phyloP scores from a whole-genome alignment of 2,797 vertebrate species.

The Lacerta agilis region DNA sequence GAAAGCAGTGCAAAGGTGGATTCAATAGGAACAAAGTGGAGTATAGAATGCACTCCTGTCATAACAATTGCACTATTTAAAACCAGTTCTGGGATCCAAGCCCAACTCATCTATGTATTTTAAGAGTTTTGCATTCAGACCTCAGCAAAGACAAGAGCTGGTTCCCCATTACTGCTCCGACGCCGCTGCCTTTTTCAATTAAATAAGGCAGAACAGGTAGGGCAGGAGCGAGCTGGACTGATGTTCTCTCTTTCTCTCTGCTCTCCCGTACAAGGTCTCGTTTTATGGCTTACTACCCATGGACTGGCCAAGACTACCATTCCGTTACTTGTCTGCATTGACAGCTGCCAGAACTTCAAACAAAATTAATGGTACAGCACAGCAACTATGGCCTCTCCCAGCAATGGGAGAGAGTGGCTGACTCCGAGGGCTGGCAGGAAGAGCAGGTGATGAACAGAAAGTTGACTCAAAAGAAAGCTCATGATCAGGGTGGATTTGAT shows the following conservation, averaged over 20 bases:
- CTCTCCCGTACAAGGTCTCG: neutral
- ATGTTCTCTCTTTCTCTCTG: neutral
- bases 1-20: neutral
- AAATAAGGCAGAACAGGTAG: neutral
- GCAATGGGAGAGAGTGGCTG: neutral
- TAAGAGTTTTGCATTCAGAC: conserved; percentile 3
- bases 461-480: neutral
- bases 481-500: neutral
- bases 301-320: neutral
- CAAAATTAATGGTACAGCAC: neutral
- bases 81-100: neutral
- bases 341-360: neutral
- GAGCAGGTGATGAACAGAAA: neutral
- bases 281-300: neutral
- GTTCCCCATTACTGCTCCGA: neutral
- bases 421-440: neutral
- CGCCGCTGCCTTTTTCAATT: neutral
- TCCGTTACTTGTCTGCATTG: neutral
- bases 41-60: neutral
- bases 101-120: neutral
- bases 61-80: neutral
- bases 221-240: neutral
- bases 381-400: no score
- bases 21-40: conserved; percentile 6
- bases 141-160: neutral